Evolutionary conservation across 2,888 invertebrate species (phyloP), one percentile per base, ranked within the genome.

Genomic region (Epinotia demarniana): DNA sequence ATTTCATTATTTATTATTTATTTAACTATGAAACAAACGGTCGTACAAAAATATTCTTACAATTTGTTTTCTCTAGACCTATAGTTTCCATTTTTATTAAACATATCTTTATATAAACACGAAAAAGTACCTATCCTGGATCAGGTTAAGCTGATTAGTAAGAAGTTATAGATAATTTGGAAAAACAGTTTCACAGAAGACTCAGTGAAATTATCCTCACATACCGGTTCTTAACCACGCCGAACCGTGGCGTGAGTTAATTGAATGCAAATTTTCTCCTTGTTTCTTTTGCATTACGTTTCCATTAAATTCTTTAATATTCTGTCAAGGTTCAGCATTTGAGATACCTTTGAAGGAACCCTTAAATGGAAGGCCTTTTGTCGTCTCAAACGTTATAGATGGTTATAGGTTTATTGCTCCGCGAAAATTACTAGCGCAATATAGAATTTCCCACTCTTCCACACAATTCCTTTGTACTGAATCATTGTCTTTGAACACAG

Each of bases 361-460:
- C 9, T 57, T 11, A 4, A 55, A 16, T 49, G 27, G 16, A 39
- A 3, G 33, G 43, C 43, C 55, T 68, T 39, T 68, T 60, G 27
- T 58, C 60, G n/a, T n/a, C 13, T 43, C 60, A 58, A 70, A 49
- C 13, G 60, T 16, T 69, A 43, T 58, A 46, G 46, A 27, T 60
- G 8, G 60, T 16, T 69, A 43, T 58, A 46, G 46, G 46, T 60
- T 60, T 61, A 70, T 61, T 49, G 61, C 13, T 18, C 49, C 33
- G 46, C 39, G 39, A 27, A 60, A 61, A 60, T n/a, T 33, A 49
- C 12, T 12, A 49, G 46, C 58, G 46, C 27, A 67, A 67, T 67
- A 67, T 67, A 39, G 23, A 69, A 69, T 69, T 69, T 46, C 43
- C 43, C 67, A 19, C 39, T 27, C 60, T 27, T n/a, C n/a, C 46